Evolutionary conservation across 1,140 invertebrate genomes (phyloP), one percentile per base, ranked within the genome.

Genomic region (Lepeophtheirus salmonis): DNA sequence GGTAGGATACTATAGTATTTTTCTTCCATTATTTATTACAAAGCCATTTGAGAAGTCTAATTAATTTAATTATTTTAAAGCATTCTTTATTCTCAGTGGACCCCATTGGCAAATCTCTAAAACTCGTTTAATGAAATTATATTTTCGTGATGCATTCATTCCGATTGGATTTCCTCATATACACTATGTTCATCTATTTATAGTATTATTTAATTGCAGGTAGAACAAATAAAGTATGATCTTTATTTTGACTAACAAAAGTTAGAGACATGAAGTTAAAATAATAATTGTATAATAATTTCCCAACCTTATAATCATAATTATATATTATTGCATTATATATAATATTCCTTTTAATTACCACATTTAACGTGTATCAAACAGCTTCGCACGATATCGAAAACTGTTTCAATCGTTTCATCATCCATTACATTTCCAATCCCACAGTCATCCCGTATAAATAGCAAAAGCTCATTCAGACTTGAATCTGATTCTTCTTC

Each of bases 361-460:
- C 52, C 52, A 54, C 52, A 54, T 54, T 54, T 24, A 23, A 54
- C 52, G 20, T 54, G 17, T 14, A 54, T 23, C 14, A 24, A 18
- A 14, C 14, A 54, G 16, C 52, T 54, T n/a, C 23, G 52, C 3
- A 54, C 52, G 17, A 54, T 54, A 13, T 54, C 52, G 2, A n/a
- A 20, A 14, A 54, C 22, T 14, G 23, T 54, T 20, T 54, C 52
- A 3, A 54, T 41, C 30, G 30, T 41, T 41, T 41, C 30, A 41
- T 41, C 30, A 20, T 54, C 23, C 52, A 24, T 20, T 3, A 21
- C 23, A 16, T 12, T 54, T 54, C 52, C 52, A n/a, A 54, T 54
- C n/a, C 52, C 52, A 17, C 52, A 54, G 13, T 24, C 23, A 14
- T 54, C 52, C n/a, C 52, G 52, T 14, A 54, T 54, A 24, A 54